Evolutionary conservation across 2,888 invertebrate species (phyloP).

Genomic region (Sympetrum striolatum): DNA sequence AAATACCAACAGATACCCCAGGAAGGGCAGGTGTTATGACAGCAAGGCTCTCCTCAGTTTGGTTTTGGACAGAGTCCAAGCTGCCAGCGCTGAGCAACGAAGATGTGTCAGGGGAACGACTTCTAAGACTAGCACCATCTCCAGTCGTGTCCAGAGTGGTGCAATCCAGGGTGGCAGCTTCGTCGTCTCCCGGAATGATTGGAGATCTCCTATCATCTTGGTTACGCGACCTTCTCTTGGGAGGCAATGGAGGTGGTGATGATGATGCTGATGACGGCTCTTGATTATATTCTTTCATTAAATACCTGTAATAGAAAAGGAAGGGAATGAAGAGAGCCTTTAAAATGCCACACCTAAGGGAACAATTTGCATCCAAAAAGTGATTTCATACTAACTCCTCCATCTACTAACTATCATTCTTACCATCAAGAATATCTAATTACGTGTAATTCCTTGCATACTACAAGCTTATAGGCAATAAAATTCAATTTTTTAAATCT

Average conservation of each 20-base stretch:
- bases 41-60: conserved; percentile 75
- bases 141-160: neutral
- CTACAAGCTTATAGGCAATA: no score
- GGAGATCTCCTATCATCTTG: neutral
- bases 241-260: conserved; percentile 7
- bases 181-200: neutral
- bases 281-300: neutral
- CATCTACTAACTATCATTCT: no score
- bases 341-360: neutral
- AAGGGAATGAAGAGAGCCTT: neutral
- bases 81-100: conserved; percentile 76
- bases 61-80: conserved; percentile 85
- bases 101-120: conserved; percentile 63
- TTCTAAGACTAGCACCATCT: conserved; percentile 18
- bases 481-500: no score
- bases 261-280: conserved; percentile 11
- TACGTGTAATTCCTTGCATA: no score
- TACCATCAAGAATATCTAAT: no score
- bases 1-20: neutral
- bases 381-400: no score
- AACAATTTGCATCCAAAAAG: no score
- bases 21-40: neutral
- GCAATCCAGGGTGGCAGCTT: neutral
- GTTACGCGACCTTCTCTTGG: neutral
- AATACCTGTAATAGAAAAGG: neutral